phyloP scores from a whole-genome alignment of 1,140 invertebrate species.

The Venturia canescens region DNA sequence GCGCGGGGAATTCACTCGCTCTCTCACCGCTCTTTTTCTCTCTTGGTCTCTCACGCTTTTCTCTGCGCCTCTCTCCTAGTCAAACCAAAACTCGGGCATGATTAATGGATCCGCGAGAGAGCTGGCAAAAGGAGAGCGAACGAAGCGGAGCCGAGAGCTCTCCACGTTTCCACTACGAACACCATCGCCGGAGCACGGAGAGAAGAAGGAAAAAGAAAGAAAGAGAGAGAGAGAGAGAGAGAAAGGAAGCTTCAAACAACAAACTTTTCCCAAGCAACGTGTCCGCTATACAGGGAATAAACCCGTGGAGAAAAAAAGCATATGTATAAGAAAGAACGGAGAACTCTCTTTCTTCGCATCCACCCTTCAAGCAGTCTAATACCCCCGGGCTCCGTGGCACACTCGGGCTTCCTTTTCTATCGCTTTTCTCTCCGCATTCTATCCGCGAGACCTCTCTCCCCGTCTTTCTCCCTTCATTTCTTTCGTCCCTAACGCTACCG shows the following conservation, averaged over 20 bases:
- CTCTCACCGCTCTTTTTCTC: neutral
- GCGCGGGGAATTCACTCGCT: constrained; percentile 54
- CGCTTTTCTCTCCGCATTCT: constrained; percentile 46
- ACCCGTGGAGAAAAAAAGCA: constrained; percentile 63
- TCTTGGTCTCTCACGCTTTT: constrained; percentile 44
- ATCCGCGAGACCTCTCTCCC: constrained; percentile 22
- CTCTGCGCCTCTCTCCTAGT: constrained; percentile 74
- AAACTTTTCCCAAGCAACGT: constrained; percentile 81
- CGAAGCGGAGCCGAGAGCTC: neutral
- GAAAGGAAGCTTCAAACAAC: constrained; percentile 79
- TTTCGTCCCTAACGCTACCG: constrained; percentile 54
- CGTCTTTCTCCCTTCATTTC: constrained; percentile 67
- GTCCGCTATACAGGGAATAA: constrained; percentile 67
- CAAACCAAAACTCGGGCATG: constrained; percentile 81
- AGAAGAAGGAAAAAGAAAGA: neutral
- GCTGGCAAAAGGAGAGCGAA: constrained; percentile 50
- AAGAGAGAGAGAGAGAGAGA: constrained; percentile 47
- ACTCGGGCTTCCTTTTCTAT: constrained; percentile 51
- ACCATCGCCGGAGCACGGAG: neutral
- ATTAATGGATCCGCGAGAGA: constrained; percentile 79
- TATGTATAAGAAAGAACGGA: constrained; percentile 77
- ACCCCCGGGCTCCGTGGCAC: constrained; percentile 66
- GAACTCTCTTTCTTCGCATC: constrained; percentile 77
- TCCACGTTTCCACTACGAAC: constrained; percentile 20
- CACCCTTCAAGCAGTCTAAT: constrained; percentile 76